Evolutionary conservation across 2,113 vertebrate genomes (phyloP), one percentile per base, ranked within the genome.

Genomic region (Oxyura jamaicensis): DNA sequence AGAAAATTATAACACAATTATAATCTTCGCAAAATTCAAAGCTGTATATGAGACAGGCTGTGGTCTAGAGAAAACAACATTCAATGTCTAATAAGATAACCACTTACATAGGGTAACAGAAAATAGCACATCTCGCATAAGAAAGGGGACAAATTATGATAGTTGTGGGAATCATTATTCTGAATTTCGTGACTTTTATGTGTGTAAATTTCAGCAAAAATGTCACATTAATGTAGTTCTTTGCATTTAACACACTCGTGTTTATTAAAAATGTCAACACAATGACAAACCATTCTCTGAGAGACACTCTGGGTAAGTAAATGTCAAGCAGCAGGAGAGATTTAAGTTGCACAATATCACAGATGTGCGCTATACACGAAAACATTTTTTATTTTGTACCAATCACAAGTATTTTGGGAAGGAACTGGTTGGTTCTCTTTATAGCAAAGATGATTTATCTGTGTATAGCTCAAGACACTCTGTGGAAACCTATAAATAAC

Each of bases 401-500:
- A n/a, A 36, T 44, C 25, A 93, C 87, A 63, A 79, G 25, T 42
- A 68, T 71, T 76, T 63, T 63, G 42, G 53, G 77, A 93, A 88
- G 29, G 63, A 53, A 86, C 52, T 13, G 5, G 62, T 44, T 4
- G 1, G 33, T 62, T 23, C 80, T 86, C 92, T 73, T 82, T 96
- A 41, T 74, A 93, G 73, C 41, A 68, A 79, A 73, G 62, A 77
- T 75, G 66, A 93, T 96, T 83, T 89, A 76, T 94, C 67, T 66
- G 44, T 18, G 58, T 65, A 88, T 19, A 95, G 69, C 89, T 53
- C 72, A 85, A 91, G 48, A 90, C 4, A 22, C 21, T 78, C 62
- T 23, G 66, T 46, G 46, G 69, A 74, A 95, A 90, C 68, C 58
- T 58, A 90, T 75, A 94, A 94, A 85, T 93, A 97, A 96, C 79